These are phyloP conservation scores for Dromococcyx pavoninus DNA, from an alignment of 2,797 vertebrate genomes.

Conservation along the genomic window DNA sequence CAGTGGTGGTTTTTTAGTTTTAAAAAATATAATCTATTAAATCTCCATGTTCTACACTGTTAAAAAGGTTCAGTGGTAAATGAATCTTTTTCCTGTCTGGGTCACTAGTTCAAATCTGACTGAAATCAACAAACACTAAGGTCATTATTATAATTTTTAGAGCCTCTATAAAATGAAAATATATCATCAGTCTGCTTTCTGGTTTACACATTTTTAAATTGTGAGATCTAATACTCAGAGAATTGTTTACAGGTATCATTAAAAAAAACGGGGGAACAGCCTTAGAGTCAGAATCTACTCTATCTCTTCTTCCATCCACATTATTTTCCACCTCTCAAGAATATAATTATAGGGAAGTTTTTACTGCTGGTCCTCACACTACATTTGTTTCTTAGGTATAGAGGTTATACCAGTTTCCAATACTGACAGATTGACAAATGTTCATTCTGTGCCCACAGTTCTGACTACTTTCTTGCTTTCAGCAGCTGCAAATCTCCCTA, in stretches of 20 bases:
- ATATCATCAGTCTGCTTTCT: neutral
- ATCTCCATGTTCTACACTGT: neutral
- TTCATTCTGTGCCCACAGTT: neutral
- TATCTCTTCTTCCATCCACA: neutral
- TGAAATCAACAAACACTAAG: neutral
- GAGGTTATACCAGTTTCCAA: neutral
- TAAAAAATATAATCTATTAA: neutral
- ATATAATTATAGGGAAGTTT: neutral
- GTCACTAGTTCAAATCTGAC: neutral
- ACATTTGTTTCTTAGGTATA: neutral
- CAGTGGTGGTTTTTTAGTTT: neutral
- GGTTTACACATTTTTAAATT: neutral
- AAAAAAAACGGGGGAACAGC: accelerated
- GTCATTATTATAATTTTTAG: neutral
- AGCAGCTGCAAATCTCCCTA: neutral
- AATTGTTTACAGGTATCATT: neutral
- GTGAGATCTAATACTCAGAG: neutral
- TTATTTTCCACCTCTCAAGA: neutral
- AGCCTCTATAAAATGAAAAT: neutral
- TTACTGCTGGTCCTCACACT: neutral
- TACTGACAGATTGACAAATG: neutral
- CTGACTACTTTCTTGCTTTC: neutral
- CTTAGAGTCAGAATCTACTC: neutral
- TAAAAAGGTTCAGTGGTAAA: neutral
- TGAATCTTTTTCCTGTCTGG: neutral